These are phyloP conservation scores for Bradysia coprophila DNA, from an alignment of 1,140 invertebrate species.

Conservation along the genomic window DNA sequence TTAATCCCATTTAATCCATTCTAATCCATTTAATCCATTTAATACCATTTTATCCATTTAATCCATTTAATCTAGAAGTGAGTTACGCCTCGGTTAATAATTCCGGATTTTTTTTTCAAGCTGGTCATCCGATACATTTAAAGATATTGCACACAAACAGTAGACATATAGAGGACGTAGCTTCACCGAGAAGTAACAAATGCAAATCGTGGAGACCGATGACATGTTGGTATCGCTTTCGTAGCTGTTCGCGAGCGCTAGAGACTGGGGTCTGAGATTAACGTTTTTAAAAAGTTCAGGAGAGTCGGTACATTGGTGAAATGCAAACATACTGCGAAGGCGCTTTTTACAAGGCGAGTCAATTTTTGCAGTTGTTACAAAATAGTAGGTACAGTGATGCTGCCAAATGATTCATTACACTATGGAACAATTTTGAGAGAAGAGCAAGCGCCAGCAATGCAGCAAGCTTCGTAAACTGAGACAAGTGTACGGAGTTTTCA, in stretches of 20 bases:
- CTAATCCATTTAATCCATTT: too few species aligned
- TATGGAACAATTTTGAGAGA: too few species aligned
- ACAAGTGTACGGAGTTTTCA: too few species aligned
- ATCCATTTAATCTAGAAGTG: too few species aligned
- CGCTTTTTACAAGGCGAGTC: constrained; percentile 65
- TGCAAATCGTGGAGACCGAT: constrained; percentile 66
- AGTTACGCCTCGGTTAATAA: too few species aligned
- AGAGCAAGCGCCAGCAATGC: too few species aligned
- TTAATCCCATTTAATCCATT: too few species aligned
- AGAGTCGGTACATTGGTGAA: constrained; percentile 74
- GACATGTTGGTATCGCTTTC: constrained; percentile 75
- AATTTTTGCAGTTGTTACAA: neutral
- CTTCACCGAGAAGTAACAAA: constrained; percentile 63
- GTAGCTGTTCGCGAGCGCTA: constrained; percentile 59
- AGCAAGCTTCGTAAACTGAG: too few species aligned
- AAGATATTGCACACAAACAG: constrained; percentile 77
- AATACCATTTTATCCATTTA: too few species aligned
- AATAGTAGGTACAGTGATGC: too few species aligned
- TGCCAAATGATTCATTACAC: too few species aligned
- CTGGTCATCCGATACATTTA: constrained; percentile 2
- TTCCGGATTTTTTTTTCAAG: neutral
- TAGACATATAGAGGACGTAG: constrained; percentile 83
- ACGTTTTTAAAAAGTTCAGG: constrained; percentile 83
- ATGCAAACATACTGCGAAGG: constrained; percentile 67
- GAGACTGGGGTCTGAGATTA: constrained; percentile 75